Evolutionary conservation across 2,113 vertebrate species (phyloP).

Genomic region (Cyprinodon tularosa): DNA sequence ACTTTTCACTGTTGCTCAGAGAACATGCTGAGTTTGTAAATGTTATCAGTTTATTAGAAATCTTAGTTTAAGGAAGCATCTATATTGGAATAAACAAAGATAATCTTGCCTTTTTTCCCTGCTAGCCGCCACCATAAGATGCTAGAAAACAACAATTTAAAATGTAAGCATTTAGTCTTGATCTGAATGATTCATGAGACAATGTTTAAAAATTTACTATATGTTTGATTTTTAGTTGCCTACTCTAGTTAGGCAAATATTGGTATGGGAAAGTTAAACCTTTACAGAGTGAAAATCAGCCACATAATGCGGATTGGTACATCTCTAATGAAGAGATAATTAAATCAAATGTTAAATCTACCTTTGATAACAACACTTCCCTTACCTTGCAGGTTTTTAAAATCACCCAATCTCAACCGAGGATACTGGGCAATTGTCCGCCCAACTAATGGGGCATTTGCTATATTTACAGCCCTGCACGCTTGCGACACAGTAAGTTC

Average conservation of each 20-base stretch:
- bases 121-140: no score
- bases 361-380: background rate
- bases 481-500: constrained; percentile 2
- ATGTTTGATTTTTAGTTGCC: background rate
- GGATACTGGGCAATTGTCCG: background rate
- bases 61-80: no score
- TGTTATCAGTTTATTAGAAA: no score
- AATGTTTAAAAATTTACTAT: no score
- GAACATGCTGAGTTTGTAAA: no score
- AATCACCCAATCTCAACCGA: background rate
- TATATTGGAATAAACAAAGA: no score
- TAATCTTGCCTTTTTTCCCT: no score
- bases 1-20: no score
- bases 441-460: constrained; percentile 3
- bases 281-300: background rate
- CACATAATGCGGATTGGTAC: background rate
- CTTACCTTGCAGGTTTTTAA: constrained; percentile 1
- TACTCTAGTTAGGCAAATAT: background rate
- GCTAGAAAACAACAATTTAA: no score
- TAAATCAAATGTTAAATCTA: background rate
- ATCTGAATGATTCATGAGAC: no score
- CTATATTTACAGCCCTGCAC: constrained; percentile 5
- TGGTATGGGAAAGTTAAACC: background rate
- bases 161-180: no score
- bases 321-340: background rate